Conservation (phyloP, 2,113 vertebrate species). For the Microtus richardsoni region DNA sequence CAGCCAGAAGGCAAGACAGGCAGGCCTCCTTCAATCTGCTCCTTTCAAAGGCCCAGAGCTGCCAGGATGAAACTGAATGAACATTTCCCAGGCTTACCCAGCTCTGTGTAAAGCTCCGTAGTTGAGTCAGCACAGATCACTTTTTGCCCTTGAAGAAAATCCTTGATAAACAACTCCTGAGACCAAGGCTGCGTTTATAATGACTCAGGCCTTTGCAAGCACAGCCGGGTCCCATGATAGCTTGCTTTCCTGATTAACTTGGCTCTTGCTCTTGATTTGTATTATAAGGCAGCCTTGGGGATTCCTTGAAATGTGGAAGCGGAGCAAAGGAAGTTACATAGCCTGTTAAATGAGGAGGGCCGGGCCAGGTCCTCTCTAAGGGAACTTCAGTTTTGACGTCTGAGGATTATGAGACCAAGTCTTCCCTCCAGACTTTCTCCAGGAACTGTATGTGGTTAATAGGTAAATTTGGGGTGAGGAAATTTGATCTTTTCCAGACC, state of each 20-base stretch:
- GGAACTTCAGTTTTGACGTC: conserved; percentile 57
- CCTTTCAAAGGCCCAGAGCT: conserved; percentile 32
- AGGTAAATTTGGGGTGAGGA: conserved; percentile 58
- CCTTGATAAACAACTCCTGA: conserved; percentile 57
- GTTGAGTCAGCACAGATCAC: conserved; percentile 62
- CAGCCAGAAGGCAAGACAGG: conserved; percentile 12
- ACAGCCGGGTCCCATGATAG: conserved; percentile 63
- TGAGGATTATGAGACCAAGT: conserved; percentile 51
- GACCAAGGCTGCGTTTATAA: conserved; percentile 52
- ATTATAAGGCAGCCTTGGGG: conserved; percentile 43
- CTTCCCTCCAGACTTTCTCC: conserved; percentile 63
- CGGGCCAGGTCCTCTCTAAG: conserved; percentile 43
- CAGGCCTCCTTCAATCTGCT: background rate
- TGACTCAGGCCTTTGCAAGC: conserved; percentile 44
- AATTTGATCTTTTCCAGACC: conserved; percentile 74
- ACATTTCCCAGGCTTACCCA: background rate
- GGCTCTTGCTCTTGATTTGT: conserved; percentile 66
- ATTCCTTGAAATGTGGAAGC: conserved; percentile 65
- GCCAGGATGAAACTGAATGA: conserved; percentile 25
- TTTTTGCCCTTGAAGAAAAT: conserved; percentile 70
- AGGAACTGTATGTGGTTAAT: conserved; percentile 52
- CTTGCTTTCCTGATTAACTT: conserved; percentile 71
- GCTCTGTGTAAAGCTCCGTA: conserved; percentile 28
- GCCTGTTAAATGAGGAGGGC: conserved; percentile 45
- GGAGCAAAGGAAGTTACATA: conserved; percentile 63